Evolutionary conservation across 2,888 invertebrate species (phyloP).

Genomic region (Ennomos erosarius): DNA sequence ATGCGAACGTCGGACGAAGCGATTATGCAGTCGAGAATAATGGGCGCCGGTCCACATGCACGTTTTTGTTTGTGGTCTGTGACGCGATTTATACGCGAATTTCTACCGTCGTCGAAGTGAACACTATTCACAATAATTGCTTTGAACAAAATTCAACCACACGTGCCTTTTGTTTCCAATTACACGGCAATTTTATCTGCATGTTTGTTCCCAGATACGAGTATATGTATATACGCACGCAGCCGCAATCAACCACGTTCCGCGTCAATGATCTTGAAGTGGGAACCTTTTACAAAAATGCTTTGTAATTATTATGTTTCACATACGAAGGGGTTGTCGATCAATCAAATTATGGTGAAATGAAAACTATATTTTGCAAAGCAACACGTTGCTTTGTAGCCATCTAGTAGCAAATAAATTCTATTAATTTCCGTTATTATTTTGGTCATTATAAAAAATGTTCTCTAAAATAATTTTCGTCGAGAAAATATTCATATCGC

Average conservation of each 20-base stretch:
- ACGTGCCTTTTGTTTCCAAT: slow-evolving; percentile 66
- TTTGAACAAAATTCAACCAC: slow-evolving; percentile 76
- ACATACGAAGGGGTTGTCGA: no score
- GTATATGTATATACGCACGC: no score
- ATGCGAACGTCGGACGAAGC: slow-evolving; percentile 85
- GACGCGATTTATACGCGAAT: slow-evolving; percentile 85
- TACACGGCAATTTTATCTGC: slow-evolving; percentile 14
- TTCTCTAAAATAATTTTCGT: no score
- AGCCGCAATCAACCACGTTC: slow-evolving; percentile 8
- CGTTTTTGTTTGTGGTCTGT: slow-evolving; percentile 85
- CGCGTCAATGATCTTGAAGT: not conserved
- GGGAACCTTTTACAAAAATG: slow-evolving; percentile 5
- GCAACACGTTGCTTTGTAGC: no score
- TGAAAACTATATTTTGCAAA: no score
- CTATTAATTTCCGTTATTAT: no score
- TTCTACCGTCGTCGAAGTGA: slow-evolving; percentile 83
- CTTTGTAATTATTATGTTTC: not conserved
- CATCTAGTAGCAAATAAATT: no score
- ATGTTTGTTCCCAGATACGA: not conserved
- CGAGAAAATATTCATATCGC: no score
- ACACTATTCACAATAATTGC: slow-evolving; percentile 84
- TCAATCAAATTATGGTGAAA: not conserved
- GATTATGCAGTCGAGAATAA: slow-evolving; percentile 86
- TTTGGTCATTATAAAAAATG: no score
- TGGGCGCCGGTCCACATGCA: slow-evolving; percentile 84